Base-by-base conservation (phyloP, 2,888 invertebrate species). In the Drosophila mimica region DNA sequence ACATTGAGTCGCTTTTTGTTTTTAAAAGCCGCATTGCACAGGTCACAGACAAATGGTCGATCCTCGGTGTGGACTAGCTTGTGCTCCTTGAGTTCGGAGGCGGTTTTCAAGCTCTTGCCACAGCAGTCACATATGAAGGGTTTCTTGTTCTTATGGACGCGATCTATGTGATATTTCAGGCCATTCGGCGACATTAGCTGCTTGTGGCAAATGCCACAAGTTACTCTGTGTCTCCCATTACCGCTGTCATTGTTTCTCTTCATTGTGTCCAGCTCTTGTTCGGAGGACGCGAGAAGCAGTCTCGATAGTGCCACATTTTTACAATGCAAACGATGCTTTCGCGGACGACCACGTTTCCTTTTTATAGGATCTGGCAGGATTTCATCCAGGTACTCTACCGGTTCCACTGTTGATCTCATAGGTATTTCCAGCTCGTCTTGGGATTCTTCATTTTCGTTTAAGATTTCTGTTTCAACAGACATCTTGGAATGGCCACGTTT, bases 71-170 rank as follows among this genome's bases (percentile, higher is more conserved):
- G 94, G 0, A 93, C 93, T 5, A 94, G 91, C 77, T 93, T 92
- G 82, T 94, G 94, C 71, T 94, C 94, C 31, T 92, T 93, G 2
- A 94, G 83, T 6, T 94, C 93, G 0, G 94, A 93, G 56, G 92
- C 92, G 13, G 93, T 93, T 25, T 93, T 93, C n/a, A 94, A 92
- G 2, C 92, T 91, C 49, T 93, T 93, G 0, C 94, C 94, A 76
- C 94, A 94, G 65, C 92, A 91, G 65, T 94, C 94, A 72, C 94
- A 94, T 30, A 94, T 92, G 70, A 92, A 94, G 0, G 93, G 93
- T 52, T 93, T 92, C 33, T 87, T 87, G 17, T 91, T 92, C 13
- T 85, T 82, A 67, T 93, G 93, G 6, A 92, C 82, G 0, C 91
- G 83, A 15, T 82, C 82, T 11, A 88, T 82, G 65, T 92, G 92